Conservation (phyloP, 1,140 invertebrate genomes). For the Metaphire vulgaris region DNA sequence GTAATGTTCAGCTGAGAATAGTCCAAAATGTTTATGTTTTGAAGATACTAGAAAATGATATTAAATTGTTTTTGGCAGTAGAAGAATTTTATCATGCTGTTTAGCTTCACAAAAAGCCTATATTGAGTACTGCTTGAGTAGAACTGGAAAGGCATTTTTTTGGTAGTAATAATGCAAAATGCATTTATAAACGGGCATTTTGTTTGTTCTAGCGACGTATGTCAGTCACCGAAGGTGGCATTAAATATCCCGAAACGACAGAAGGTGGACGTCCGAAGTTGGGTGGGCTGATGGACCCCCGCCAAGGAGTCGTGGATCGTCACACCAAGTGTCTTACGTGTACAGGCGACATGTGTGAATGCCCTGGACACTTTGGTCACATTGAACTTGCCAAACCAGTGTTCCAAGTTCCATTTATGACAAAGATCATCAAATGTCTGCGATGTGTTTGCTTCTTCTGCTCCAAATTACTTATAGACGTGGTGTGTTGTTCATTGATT, state of each 20-base stretch:
- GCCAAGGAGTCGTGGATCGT: slow-evolving; percentile 94
- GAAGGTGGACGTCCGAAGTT: slow-evolving; percentile 95
- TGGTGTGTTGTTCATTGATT: slow-evolving; percentile 60
- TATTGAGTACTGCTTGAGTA: no score
- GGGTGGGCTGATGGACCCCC: slow-evolving; percentile 95
- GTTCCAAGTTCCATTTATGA: slow-evolving; percentile 95
- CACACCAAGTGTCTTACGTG: slow-evolving; percentile 87
- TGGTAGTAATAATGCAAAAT: no score
- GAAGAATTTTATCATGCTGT: no score
- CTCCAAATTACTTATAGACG: slow-evolving; percentile 86
- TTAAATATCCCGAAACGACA: slow-evolving; percentile 94
- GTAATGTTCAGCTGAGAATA: no score
- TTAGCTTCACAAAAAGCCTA: no score
- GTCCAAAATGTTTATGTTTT: no score
- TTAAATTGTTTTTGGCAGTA: no score
- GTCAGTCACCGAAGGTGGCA: slow-evolving; percentile 83
- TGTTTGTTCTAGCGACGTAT: slow-evolving; percentile 64
- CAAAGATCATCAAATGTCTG: slow-evolving; percentile 92
- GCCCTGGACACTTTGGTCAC: slow-evolving; percentile 99
- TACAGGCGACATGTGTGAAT: slow-evolving; percentile 94
- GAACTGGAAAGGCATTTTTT: no score
- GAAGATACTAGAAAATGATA: no score
- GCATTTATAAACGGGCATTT: no score
- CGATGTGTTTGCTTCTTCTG: slow-evolving; percentile 97
- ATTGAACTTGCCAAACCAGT: slow-evolving; percentile 97